Conservation (phyloP, 1,140 invertebrate species). For the Carcinoscorpius rotundicauda region DNA sequence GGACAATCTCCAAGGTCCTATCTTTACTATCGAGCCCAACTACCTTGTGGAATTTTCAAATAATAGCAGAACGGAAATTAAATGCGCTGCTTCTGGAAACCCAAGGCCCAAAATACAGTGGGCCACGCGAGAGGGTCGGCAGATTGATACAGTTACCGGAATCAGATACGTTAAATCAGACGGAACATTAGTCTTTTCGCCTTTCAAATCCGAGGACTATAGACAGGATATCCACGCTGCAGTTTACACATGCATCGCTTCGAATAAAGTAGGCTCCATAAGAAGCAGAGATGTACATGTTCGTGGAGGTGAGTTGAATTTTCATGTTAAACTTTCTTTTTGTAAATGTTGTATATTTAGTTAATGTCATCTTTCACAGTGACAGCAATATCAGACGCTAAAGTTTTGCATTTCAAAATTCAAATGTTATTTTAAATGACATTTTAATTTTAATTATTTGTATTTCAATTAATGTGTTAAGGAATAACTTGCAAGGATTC, state of each 20-base stretch:
- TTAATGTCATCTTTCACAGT: too few species aligned
- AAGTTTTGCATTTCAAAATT: too few species aligned
- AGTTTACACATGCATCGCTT: conserved; percentile 66
- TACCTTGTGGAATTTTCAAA: conserved; percentile 17
- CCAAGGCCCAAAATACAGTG: conserved; percentile 90
- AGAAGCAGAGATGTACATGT: conserved; percentile 85
- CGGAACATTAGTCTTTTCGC: conserved; percentile 32
- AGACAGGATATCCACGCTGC: conserved; percentile 43
- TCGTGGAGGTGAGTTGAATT: conserved; percentile 55
- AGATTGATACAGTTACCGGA: conserved; percentile 45
- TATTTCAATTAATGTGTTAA: too few species aligned
- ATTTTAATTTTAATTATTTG: too few species aligned
- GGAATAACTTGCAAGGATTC: too few species aligned
- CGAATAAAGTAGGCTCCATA: conserved; percentile 75
- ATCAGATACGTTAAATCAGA: conserved; percentile 49
- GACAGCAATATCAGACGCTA: too few species aligned
- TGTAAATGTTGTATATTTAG: too few species aligned
- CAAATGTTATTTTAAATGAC: too few species aligned
- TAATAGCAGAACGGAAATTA: conserved; percentile 36
- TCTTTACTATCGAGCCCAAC: conserved; percentile 11
- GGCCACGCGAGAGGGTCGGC: conserved; percentile 38
- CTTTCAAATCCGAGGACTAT: conserved; percentile 28
- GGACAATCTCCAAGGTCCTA: conserved; percentile 1
- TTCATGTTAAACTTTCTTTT: too few species aligned
- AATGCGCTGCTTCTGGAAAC: conserved; percentile 73